These are phyloP conservation scores for Mionectes olivaceus DNA, from an alignment of 2,797 vertebrate species.

Conservation along the genomic window DNA sequence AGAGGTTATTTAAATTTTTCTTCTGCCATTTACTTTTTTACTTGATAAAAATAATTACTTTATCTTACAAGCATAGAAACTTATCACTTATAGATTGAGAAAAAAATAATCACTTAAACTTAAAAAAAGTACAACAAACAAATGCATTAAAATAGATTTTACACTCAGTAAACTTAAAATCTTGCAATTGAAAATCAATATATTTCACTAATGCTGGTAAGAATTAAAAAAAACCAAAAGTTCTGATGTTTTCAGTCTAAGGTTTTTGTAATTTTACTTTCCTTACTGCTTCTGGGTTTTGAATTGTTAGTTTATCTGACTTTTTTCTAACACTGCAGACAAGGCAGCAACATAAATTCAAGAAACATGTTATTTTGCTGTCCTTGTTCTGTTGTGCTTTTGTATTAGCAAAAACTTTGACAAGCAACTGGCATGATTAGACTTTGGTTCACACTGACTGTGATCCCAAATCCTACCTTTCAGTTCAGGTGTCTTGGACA, in stretches of 20 bases:
- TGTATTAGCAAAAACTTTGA: background rate
- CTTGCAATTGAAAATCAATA: background rate
- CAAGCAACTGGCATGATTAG: background rate
- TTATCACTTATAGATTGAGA: background rate
- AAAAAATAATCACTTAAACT: background rate
- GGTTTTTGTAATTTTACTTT: background rate
- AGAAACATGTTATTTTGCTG: background rate
- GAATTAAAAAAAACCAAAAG: background rate
- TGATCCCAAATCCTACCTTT: background rate
- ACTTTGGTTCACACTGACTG: background rate
- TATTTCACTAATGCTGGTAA: conserved; percentile 1
- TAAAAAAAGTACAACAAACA: background rate
- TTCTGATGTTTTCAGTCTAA: background rate
- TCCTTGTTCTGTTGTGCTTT: background rate
- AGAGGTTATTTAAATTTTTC: conserved; percentile 5
- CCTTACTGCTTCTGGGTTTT: background rate
- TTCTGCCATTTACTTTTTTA: conserved; percentile 7
- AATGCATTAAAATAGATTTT: background rate
- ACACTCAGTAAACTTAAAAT: background rate
- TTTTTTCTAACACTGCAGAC: background rate
- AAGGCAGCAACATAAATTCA: background rate
- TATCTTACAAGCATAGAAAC: background rate
- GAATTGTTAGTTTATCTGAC: background rate
- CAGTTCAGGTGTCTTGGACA: background rate
- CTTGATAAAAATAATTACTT: conserved; percentile 43